These are phyloP conservation scores for Alectura lathami DNA, from an alignment of 2,113 vertebrate species.

Conservation along the genomic window DNA sequence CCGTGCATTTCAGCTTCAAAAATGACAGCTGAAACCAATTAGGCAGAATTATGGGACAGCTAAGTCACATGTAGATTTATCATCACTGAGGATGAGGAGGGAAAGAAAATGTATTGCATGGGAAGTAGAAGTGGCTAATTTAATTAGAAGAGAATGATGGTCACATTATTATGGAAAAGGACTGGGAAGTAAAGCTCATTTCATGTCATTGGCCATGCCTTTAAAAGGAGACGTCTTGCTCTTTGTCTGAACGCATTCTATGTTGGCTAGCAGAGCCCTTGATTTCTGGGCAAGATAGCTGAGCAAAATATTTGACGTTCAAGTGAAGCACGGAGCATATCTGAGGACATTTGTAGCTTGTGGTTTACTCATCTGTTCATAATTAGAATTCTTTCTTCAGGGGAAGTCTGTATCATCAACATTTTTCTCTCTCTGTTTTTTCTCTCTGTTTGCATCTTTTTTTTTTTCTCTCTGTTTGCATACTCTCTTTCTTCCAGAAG, in stretches of 20 bases:
- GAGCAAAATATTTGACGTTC: background rate
- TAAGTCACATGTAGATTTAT: slow-evolving; percentile 66
- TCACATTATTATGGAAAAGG: background rate
- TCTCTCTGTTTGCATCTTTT: too few relatives aligned
- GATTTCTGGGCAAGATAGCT: background rate
- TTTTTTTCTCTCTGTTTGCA: background rate
- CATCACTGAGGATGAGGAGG: slow-evolving; percentile 44
- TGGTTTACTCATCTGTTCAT: slow-evolving; percentile 6
- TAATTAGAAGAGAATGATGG: slow-evolving; percentile 59
- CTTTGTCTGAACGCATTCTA: background rate
- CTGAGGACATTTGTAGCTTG: background rate
- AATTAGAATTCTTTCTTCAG: slow-evolving; percentile 26
- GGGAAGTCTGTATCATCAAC: background rate
- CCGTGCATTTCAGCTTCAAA: slow-evolving; percentile 63
- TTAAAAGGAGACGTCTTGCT: background rate
- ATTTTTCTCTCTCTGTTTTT: background rate
- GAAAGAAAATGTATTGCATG: slow-evolving; percentile 14
- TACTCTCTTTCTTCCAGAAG: background rate
- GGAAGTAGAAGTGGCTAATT: slow-evolving; percentile 60
- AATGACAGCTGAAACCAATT: slow-evolving; percentile 80
- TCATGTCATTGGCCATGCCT: background rate
- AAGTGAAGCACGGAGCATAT: background rate
- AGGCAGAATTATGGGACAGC: slow-evolving; percentile 69
- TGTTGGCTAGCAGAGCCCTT: slow-evolving; percentile 5
- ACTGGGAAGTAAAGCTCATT: background rate